Conservation (phyloP, 2,797 vertebrate genomes). For the Eremophila alpestris region DNA sequence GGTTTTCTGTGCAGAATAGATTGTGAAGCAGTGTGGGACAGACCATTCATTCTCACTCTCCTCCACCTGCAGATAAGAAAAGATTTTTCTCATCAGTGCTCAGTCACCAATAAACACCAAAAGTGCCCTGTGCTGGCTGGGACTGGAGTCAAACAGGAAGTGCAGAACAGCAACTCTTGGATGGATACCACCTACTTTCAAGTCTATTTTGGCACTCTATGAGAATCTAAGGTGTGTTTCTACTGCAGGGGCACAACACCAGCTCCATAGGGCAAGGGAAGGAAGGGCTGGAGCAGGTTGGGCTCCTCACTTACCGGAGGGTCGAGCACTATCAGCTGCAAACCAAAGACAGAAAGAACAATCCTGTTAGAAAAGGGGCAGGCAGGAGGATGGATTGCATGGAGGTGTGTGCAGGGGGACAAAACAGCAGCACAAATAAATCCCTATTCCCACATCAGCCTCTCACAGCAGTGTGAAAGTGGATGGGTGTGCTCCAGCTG, state of each 20-base stretch:
- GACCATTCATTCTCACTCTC: constrained; percentile 90
- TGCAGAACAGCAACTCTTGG: not conserved
- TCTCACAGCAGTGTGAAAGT: not conserved
- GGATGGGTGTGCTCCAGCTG: not conserved
- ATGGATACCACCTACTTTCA: not conserved
- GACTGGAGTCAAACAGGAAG: not conserved
- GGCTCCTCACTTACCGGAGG: constrained; percentile 88
- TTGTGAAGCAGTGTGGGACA: constrained; percentile 93
- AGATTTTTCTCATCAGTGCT: not conserved
- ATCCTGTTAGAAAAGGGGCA: not conserved
- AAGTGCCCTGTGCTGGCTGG: not conserved
- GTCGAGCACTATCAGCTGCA: constrained; percentile 95
- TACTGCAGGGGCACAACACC: not conserved
- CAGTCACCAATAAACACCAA: not conserved
- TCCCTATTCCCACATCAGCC: not conserved
- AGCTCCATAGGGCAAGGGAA: not conserved
- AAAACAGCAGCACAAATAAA: not conserved
- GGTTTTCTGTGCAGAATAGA: constrained; percentile 92
- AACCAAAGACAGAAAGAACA: constrained; percentile 78
- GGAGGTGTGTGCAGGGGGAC: not conserved
- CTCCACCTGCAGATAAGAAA: constrained; percentile 81
- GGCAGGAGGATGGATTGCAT: not conserved
- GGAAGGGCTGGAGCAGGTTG: not conserved
- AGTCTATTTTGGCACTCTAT: not conserved
- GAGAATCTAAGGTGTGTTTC: not conserved